Evolutionary conservation across 2,113 vertebrate species (phyloP).

Genomic region (Tor tambroides): DNA sequence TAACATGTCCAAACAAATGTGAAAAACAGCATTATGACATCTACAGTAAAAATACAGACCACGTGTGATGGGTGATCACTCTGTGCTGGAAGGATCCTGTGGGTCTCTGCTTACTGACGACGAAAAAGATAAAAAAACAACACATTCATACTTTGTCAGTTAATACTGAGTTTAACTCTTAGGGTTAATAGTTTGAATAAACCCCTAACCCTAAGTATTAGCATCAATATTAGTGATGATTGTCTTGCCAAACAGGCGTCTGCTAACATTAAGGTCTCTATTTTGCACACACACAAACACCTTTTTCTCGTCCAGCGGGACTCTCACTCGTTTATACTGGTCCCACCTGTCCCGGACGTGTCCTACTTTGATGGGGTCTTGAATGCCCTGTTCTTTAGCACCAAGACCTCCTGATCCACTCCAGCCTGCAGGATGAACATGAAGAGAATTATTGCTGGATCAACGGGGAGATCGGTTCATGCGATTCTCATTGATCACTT

Average conservation of each 20-base stretch:
- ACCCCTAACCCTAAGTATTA: not conserved
- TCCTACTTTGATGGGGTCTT: constrained; percentile 97
- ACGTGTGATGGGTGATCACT: constrained; percentile 62
- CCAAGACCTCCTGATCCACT: constrained; percentile 94
- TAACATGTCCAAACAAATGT: constrained; percentile 40
- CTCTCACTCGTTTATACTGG: constrained; percentile 97
- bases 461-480: not conserved
- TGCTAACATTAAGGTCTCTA: not conserved
- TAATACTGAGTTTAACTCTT: not conserved
- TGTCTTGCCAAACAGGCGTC: not conserved
- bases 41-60: constrained; percentile 21
- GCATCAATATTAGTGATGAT: not conserved
- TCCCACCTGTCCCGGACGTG: constrained; percentile 97
- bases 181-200: not conserved
- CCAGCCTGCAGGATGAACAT: constrained; percentile 80
- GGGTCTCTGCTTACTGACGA: constrained; percentile 74
- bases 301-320: constrained; percentile 94
- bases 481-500: not conserved
- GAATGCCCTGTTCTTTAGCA: constrained; percentile 97
- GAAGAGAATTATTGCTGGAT: too few relatives aligned
- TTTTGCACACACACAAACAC: constrained; percentile 66
- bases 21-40: not conserved
- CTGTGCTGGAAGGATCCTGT: constrained; percentile 69
- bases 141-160: not conserved
- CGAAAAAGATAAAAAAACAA: not conserved